Evolutionary conservation across 37 sponge, comb jelly and placozoan species (phyloP).

Genomic region (Geodia barretti): DNA sequence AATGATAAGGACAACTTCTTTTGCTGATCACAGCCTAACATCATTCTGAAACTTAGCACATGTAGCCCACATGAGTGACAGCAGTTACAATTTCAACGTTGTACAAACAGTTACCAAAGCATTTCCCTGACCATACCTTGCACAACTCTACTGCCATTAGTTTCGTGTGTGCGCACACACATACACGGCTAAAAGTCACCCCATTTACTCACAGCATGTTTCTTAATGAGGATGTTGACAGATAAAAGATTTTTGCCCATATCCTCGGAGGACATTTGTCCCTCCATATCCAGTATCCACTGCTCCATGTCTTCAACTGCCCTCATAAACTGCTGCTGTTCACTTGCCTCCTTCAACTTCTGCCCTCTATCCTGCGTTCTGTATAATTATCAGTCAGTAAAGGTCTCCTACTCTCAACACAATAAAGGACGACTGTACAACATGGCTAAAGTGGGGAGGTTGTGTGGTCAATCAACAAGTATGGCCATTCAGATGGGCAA

Average conservation of each 20-base stretch:
- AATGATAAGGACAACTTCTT: no score
- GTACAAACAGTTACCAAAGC: no score
- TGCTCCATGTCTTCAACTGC: conserved; percentile 86
- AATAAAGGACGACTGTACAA: no score
- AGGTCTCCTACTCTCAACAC: neutral
- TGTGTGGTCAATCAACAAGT: neutral
- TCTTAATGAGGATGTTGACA: conserved; percentile 87
- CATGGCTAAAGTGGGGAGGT: no score
- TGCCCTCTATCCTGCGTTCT: conserved; percentile 82
- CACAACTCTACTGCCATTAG: no score
- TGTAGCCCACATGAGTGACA: no score
- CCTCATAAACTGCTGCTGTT: conserved; percentile 82
- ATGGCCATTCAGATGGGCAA: no score
- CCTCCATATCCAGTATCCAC: conserved; percentile 86
- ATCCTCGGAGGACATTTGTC: conserved; percentile 87
- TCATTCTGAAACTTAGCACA: no score
- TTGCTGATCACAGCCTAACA: no score
- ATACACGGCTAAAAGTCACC: neutral
- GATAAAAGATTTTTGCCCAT: conserved; percentile 83
- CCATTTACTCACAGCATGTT: conserved; percentile 48
- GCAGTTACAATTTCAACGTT: no score
- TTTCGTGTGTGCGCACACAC: no score
- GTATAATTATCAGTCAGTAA: conserved; percentile 2
- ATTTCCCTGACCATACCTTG: no score
- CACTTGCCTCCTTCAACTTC: conserved; percentile 79